phyloP scores from a whole-genome alignment of 1,140 invertebrate species.

The Brachionus sp. region DNA sequence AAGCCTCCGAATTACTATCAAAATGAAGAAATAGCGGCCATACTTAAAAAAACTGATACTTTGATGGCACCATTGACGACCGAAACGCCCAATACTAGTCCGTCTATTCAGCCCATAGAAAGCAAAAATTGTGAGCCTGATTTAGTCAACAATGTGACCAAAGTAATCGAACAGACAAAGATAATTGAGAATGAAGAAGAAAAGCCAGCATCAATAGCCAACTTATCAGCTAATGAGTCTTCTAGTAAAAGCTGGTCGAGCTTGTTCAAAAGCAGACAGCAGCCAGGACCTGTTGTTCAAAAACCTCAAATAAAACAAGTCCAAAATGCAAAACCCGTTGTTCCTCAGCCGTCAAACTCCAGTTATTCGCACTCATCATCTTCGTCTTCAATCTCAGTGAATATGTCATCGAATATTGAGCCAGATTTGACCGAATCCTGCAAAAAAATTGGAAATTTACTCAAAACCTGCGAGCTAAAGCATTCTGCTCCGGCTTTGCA shows the following conservation, averaged over 20 bases:
- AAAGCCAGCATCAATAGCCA: not conserved
- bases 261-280: slow-evolving; percentile 35
- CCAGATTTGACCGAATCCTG: not conserved
- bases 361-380: not conserved
- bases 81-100: not conserved
- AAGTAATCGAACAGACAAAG: not conserved
- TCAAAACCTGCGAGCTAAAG: slow-evolving; percentile 14
- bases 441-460: slow-evolving; percentile 2
- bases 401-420: not conserved
- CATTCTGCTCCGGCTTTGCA: slow-evolving; percentile 35
- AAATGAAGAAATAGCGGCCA: slow-evolving; percentile 41
- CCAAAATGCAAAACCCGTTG: not conserved
- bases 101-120: not conserved
- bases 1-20: slow-evolving; percentile 42
- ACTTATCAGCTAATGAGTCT: not conserved
- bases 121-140: not conserved
- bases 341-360: not conserved
- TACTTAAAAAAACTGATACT: slow-evolving; percentile 3
- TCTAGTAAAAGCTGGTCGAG: slow-evolving; percentile 42
- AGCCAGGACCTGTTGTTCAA: not conserved
- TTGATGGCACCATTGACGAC: not conserved
- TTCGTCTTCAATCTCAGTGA: not conserved
- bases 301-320: not conserved
- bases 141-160: not conserved
- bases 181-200: not conserved